phyloP scores from a whole-genome alignment of 2,888 invertebrate species.

The Sepioteuthis lessoniana region DNA sequence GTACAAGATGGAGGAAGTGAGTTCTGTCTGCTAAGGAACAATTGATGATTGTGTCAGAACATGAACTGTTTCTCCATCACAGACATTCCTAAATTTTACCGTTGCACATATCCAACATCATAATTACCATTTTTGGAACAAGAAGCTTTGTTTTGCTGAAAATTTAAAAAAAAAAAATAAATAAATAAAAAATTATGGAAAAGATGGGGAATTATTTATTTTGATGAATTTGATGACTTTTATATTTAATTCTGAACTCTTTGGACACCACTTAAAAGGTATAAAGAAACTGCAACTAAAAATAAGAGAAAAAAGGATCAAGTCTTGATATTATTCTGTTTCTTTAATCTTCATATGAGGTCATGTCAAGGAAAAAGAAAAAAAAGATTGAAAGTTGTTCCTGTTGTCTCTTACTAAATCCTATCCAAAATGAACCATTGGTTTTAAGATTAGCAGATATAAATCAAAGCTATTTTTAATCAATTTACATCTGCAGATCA shows the following conservation, averaged over 20 bases:
- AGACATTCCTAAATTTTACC: neutral
- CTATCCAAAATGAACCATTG: no score
- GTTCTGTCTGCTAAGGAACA: constrained; percentile 13
- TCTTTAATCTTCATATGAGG: neutral
- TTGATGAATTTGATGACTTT: neutral
- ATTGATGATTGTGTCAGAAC: constrained; percentile 23
- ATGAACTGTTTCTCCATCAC: neutral
- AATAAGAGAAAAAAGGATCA: neutral
- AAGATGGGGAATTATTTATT: neutral
- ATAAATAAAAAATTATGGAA: no score
- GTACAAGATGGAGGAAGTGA: neutral
- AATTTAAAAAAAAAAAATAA: neutral
- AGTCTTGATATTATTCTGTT: neutral
- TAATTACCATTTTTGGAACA: constrained; percentile 3
- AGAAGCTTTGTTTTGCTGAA: neutral
- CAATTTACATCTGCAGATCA: no score
- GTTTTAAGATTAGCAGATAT: no score
- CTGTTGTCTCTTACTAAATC: no score
- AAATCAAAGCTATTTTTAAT: no score
- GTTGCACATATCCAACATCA: neutral
- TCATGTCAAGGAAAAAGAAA: neutral
- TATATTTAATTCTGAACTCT: neutral
- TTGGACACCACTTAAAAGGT: neutral
- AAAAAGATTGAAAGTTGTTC: neutral
- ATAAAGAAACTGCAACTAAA: neutral